Percentiles rank a stretch among this genome's conserved stretches.
phyloP scores from a whole-genome alignment of 2,113 vertebrate genomes.

The Rhea americana region DNA sequence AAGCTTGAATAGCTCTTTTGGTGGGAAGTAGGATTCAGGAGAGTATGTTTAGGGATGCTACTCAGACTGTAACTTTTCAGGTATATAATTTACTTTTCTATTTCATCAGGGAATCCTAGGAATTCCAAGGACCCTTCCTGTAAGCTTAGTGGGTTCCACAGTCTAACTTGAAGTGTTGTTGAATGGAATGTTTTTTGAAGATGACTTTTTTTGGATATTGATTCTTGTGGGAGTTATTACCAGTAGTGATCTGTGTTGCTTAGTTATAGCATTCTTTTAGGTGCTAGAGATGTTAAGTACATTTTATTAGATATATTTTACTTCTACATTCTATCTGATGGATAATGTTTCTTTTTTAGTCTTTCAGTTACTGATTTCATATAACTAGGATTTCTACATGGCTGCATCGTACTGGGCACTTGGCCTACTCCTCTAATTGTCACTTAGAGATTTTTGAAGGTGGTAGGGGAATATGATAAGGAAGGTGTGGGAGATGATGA shows the following conservation, averaged over 20 bases:
- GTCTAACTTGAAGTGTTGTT: neutral
- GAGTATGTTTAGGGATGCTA: neutral
- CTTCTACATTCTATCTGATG: neutral
- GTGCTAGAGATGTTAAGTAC: fast-evolving
- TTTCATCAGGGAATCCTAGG: neutral
- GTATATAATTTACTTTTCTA: neutral
- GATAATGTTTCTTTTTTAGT: neutral
- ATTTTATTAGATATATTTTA: neutral
- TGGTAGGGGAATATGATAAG: fast-evolving
- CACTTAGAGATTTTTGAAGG: neutral
- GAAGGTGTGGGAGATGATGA: neutral
- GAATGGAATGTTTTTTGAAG: neutral
- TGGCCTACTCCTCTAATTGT: neutral
- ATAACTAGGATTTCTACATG: neutral
- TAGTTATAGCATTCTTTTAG: neutral
- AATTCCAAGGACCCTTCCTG: neutral
- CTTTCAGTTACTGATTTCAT: neutral
- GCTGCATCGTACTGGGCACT: neutral
- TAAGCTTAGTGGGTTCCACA: neutral
- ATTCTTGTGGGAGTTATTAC: neutral
- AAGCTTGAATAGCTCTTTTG: neutral
- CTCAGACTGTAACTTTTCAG: neutral
- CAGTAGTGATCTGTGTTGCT: fast-evolving
- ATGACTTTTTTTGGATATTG: neutral
- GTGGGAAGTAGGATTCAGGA: neutral